A percentile compares a stretch with the other conserved stretches of the same genome.
phyloP scores from a whole-genome alignment of 2,797 vertebrate genomes.

The Falco novaeseelandiae region DNA sequence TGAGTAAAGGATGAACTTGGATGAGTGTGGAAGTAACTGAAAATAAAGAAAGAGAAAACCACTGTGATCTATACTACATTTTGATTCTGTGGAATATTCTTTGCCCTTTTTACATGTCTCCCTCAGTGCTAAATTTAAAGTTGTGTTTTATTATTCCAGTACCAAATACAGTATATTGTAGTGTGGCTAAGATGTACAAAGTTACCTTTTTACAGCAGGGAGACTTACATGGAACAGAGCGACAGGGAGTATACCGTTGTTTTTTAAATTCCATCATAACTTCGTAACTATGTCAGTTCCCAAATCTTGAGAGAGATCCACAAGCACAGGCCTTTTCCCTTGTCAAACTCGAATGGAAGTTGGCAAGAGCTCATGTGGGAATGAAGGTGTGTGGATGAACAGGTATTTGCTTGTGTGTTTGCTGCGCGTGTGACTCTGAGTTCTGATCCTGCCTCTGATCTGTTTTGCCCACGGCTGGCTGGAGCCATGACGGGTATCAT shows the following conservation, averaged over 20 bases:
- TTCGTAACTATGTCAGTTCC: not conserved
- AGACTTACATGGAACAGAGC: not conserved
- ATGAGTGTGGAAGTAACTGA: not conserved
- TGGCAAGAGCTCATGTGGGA: not conserved
- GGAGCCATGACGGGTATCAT: accelerated
- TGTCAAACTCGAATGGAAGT: not conserved
- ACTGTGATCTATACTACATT: not conserved
- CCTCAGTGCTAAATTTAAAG: not conserved
- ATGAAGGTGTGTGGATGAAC: not conserved
- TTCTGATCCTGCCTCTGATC: not conserved
- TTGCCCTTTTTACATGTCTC: not conserved
- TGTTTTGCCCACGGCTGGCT: not conserved
- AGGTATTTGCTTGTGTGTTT: not conserved
- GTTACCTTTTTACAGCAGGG: not conserved
- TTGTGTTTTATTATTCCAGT: not conserved
- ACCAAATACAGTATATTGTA: not conserved
- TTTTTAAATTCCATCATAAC: too few relatives aligned
- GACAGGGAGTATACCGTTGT: not conserved
- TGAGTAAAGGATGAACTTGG: not conserved
- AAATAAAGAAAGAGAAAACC: not conserved
- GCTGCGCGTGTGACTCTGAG: accelerated
- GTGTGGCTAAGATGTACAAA: not conserved
- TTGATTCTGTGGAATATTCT: not conserved
- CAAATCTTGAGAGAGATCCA: not conserved
- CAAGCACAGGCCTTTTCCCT: not conserved